phyloP scores from a whole-genome alignment of 2,797 vertebrate species.

The Rhincodon typus region DNA sequence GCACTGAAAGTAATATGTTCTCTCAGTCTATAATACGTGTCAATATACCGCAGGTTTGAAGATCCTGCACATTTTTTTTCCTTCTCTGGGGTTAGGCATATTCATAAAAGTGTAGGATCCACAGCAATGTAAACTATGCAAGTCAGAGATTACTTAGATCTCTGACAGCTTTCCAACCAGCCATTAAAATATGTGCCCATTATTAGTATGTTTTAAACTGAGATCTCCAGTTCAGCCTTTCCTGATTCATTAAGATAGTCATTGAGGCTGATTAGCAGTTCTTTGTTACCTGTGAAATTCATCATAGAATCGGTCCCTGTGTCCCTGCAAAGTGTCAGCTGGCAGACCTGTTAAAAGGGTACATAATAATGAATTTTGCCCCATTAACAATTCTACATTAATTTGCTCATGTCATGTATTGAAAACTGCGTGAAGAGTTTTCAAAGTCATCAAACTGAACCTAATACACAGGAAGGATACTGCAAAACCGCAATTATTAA shows the following conservation, averaged over 20 bases:
- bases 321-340: slow-evolving; percentile 84
- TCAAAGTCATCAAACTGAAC: not conserved
- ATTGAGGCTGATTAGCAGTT: not conserved
- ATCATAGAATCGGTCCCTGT: slow-evolving; percentile 88
- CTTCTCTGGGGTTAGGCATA: not conserved
- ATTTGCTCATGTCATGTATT: not conserved
- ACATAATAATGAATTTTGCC: not conserved
- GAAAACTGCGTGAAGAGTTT: not conserved
- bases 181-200: not conserved
- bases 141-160: not conserved
- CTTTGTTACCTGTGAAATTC: slow-evolving; percentile 83
- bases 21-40: not conserved
- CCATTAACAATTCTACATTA: slow-evolving; percentile 34
- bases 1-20: not conserved
- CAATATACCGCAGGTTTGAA: not conserved
- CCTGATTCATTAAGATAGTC: not conserved
- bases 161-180: not conserved
- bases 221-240: not conserved
- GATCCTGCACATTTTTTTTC: not conserved
- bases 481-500: not conserved
- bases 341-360: slow-evolving; percentile 70
- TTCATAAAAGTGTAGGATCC: not conserved
- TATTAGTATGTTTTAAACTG: not conserved
- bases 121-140: not conserved
- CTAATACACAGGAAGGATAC: not conserved